phyloP scores from a whole-genome alignment of 2,113 vertebrate genomes.

The Syngnathus floridae region DNA sequence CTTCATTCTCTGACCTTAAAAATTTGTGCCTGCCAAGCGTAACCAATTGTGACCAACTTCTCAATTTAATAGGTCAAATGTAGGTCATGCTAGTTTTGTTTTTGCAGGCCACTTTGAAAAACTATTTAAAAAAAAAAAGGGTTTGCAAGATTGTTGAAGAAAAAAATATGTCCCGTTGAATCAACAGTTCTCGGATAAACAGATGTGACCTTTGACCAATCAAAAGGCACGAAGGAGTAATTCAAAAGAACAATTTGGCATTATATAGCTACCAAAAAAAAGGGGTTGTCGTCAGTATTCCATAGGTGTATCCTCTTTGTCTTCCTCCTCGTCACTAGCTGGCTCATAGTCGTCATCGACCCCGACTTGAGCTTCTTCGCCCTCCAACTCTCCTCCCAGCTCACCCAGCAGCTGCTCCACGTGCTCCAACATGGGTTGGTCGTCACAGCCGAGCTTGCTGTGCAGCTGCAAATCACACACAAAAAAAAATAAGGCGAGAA shows the following conservation, averaged over 20 bases:
- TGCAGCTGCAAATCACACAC: slow-evolving; percentile 60
- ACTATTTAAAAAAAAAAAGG: background rate
- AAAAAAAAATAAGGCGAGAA: background rate
- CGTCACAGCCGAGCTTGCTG: slow-evolving; percentile 70
- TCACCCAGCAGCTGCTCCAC: slow-evolving; percentile 70
- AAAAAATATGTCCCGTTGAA: slow-evolving; percentile 26
- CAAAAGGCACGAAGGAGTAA: slow-evolving; percentile 26
- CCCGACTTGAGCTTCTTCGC: slow-evolving; percentile 35
- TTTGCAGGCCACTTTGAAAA: background rate
- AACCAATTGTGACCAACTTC: too few species aligned
- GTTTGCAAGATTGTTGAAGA: slow-evolving; percentile 4
- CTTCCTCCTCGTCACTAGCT: slow-evolving; percentile 63
- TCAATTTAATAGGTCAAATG: too few species aligned
- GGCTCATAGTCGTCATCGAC: slow-evolving; percentile 61
- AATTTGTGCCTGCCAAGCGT: background rate
- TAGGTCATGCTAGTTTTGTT: background rate
- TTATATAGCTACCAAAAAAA: background rate
- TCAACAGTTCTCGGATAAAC: slow-evolving; percentile 27
- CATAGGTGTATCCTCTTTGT: slow-evolving; percentile 61
- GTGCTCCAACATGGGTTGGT: slow-evolving; percentile 68
- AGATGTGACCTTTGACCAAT: slow-evolving; percentile 1
- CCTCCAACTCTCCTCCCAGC: slow-evolving; percentile 61
- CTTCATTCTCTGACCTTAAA: background rate
- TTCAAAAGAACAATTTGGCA: slow-evolving; percentile 13
- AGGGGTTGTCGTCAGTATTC: slow-evolving; percentile 58